Percentiles rank a stretch among this genome's conserved stretches.
Conservation (phyloP, 1,140 invertebrate genomes). For the Papilio helenus region DNA sequence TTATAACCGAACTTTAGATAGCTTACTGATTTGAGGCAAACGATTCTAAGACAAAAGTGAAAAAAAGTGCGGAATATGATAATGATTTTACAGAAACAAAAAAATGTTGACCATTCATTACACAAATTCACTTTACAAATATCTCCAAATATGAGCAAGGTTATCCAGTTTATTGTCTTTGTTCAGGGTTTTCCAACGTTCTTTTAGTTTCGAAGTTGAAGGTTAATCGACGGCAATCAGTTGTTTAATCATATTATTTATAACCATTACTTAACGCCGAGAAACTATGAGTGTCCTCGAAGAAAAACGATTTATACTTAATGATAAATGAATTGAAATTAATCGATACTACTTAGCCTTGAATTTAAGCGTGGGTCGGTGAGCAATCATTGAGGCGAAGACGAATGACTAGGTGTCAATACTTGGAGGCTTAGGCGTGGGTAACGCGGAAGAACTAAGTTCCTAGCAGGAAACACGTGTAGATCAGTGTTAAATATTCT, state of each 20-base stretch:
- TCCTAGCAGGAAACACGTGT: not conserved
- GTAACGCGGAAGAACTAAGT: conserved; percentile 44
- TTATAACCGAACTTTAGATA: not conserved
- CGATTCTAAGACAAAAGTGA: not conserved
- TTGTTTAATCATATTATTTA: conserved; percentile 14
- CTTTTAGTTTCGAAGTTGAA: conserved; percentile 10
- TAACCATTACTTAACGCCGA: conserved; percentile 1
- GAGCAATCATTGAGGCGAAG: conserved; percentile 20
- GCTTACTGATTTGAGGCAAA: too few species aligned
- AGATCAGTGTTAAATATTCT: not conserved
- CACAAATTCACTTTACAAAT: conserved; percentile 8
- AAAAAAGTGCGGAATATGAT: not conserved
- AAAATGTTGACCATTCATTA: not conserved
- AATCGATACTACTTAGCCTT: conserved; percentile 15
- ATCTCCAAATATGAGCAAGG: conserved; percentile 18
- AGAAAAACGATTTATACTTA: conserved; percentile 2
- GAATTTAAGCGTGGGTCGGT: conserved; percentile 15
- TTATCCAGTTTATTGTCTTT: conserved; percentile 16
- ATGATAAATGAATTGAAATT: conserved; percentile 22
- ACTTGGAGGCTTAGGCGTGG: conserved; percentile 34
- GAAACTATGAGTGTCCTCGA: conserved; percentile 17
- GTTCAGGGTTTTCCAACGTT: conserved; percentile 15
- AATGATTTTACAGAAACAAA: not conserved
- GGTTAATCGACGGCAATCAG: conserved; percentile 14
- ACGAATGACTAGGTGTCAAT: conserved; percentile 21